A percentile compares a stretch with the other conserved stretches of the same genome.
phyloP scores from a whole-genome alignment of 1,140 invertebrate genomes.

The Drosophila sturtevanti region DNA sequence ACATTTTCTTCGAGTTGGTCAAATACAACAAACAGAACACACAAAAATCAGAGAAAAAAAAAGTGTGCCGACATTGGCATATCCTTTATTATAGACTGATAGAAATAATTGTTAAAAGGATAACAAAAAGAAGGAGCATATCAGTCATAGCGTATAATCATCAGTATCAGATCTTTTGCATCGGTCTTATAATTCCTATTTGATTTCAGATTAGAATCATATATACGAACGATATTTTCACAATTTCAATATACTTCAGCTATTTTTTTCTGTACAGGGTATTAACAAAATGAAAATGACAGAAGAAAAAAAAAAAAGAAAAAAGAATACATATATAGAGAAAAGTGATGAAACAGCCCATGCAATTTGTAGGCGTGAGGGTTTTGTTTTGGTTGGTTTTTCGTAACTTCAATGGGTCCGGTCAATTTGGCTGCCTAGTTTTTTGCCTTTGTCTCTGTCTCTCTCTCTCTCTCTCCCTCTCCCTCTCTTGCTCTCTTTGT shows the following conservation, averaged over 20 bases:
- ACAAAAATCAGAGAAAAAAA: background rate
- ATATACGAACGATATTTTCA: too few relatives aligned
- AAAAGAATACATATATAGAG: background rate
- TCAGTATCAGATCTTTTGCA: too few relatives aligned
- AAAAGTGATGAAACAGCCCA: background rate
- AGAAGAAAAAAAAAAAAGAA: background rate
- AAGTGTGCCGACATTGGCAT: background rate
- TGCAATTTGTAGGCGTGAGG: constrained; percentile 50
- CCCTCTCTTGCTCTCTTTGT: background rate
- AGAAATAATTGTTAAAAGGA: too few relatives aligned
- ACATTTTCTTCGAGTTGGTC: constrained; percentile 59
- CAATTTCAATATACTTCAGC: background rate
- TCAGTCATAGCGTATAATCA: too few relatives aligned
- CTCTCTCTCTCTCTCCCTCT: background rate
- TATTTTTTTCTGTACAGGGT: background rate
- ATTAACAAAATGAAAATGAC: background rate
- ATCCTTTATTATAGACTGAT: background rate
- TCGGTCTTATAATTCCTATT: too few relatives aligned
- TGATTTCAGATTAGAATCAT: too few relatives aligned
- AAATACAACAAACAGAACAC: constrained; percentile 31
- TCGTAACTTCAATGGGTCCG: constrained; percentile 4
- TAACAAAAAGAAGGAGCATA: too few relatives aligned
- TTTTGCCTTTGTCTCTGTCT: constrained; percentile 41
- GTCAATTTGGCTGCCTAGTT: constrained; percentile 26
- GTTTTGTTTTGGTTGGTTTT: constrained; percentile 20